Evolutionary conservation across 2,888 invertebrate genomes (phyloP), one percentile per base, ranked within the genome.

Genomic region (Drosophila incognita): DNA sequence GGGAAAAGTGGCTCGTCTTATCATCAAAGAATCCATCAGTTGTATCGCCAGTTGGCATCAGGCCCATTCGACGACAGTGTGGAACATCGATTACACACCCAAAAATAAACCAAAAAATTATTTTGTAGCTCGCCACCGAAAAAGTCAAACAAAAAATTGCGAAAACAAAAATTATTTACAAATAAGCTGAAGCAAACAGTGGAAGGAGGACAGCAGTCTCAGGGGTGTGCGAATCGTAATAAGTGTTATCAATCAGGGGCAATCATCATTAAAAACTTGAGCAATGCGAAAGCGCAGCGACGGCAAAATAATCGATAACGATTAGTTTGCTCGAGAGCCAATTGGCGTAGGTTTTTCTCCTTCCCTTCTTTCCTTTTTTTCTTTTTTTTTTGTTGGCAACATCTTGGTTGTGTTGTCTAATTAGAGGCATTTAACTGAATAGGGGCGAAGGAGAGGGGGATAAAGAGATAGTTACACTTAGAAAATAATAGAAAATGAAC

Each of bases 21-120:
- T 92, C 91, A 86, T 83, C 88, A 89, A 91, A 92, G 91, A 88
- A 90, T 91, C 86, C 91, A 91, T 91, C 91, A 86, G 81, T 64
- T 64, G 63, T 90, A 91, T 91, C 92, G 72, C 69, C 62, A 66
- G 59, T 83, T 85, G 92, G 92, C 92, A 91, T 91, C 92, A 71
- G 71, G 79, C 85, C 78, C 77, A 72, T 57, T 60, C 73, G 67
- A 62, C 66, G 69, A 40, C 66, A 68, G 11, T 42, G 74, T 53
- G 54, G 56, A 77, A 60, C 74, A 74, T 74, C 82, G 89, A 89
- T 89, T 84, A 85, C 74, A 79, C 46, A 80, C 38, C 58, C 80
- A 13, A 68, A 89, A 74, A 84, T 88, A 79, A 77, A 75, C 33
- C 53, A 80, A 71, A 84, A 49, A 68, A 59, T 40, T 70, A 65